A percentile compares a stretch with the other conserved stretches of the same genome.
phyloP scores from a whole-genome alignment of 1,140 invertebrate species.

The Drosophila aff. region DNA sequence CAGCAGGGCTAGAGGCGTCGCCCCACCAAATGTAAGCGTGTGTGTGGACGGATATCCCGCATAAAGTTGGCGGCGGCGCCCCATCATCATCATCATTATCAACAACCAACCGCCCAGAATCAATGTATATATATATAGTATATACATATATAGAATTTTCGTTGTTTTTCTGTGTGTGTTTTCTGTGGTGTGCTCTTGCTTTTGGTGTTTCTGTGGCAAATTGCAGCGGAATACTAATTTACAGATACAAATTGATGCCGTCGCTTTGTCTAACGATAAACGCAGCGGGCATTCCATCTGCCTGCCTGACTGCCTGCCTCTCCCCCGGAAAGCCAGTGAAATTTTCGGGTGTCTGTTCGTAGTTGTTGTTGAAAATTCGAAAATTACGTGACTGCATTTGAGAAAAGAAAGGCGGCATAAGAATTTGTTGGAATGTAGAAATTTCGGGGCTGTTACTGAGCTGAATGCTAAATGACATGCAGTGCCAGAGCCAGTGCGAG shows the following conservation, averaged over 20 bases:
- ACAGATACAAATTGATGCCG: constrained; percentile 80
- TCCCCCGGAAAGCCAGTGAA: constrained; percentile 37
- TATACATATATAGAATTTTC: constrained; percentile 9
- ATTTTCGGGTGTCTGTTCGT: constrained; percentile 51
- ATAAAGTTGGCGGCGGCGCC: constrained; percentile 43
- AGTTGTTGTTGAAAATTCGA: constrained; percentile 74
- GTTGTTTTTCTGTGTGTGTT: constrained; percentile 16
- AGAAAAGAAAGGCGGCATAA: constrained; percentile 62
- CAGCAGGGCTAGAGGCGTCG: constrained; percentile 44
- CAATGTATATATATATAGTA: constrained; percentile 15
- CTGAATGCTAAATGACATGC: constrained; percentile 74
- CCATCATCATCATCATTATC: constrained; percentile 27
- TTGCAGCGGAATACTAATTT: constrained; percentile 82
- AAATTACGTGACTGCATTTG: constrained; percentile 81
- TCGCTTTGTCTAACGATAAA: constrained; percentile 56
- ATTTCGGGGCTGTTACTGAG: constrained; percentile 72
- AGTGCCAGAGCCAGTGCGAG: neutral
- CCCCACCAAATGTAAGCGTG: constrained; percentile 32
- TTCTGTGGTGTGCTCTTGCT: constrained; percentile 10
- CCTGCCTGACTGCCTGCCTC: neutral
- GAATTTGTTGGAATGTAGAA: constrained; percentile 77
- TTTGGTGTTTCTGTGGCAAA: constrained; percentile 70
- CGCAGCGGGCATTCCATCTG: constrained; percentile 58
- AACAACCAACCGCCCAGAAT: constrained; percentile 30
- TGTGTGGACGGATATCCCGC: constrained; percentile 45